Evolutionary conservation across 2,113 vertebrate species (phyloP).

Genomic region (Plestiodon gilberti): DNA sequence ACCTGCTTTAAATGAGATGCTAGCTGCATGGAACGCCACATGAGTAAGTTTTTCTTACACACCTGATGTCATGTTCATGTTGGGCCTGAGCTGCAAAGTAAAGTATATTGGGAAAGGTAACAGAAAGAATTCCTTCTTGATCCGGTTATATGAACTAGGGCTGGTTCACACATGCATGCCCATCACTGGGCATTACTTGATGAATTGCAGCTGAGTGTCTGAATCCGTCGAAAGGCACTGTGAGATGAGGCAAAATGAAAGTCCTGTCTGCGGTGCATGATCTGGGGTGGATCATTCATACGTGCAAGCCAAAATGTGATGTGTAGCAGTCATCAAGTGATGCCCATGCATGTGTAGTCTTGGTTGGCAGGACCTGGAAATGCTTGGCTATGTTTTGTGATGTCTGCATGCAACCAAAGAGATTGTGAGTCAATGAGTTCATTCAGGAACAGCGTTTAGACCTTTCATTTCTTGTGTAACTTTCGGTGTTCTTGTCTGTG

Average conservation of each 20-base stretch:
- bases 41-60: neutral
- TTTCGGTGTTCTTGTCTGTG: conserved; percentile 26
- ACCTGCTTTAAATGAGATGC: neutral
- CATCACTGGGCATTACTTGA: neutral
- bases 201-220: neutral
- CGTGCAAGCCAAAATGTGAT: neutral
- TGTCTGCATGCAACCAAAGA: neutral
- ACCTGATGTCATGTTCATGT: neutral
- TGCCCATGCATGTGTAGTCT: neutral
- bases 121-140: neutral
- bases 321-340: neutral
- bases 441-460: neutral
- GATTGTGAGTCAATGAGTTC: no score
- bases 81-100: neutral
- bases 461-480: neutral
- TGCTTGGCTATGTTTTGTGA: neutral
- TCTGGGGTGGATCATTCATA: neutral
- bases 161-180: neutral
- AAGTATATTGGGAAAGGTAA: neutral
- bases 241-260: neutral
- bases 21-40: neutral
- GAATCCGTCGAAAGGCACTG: neutral
- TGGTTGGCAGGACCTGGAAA: neutral
- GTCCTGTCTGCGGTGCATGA: neutral
- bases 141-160: neutral